Evolutionary conservation across 1,140 invertebrate genomes (phyloP).

Genomic region (Diplogasteroides magnus): DNA sequence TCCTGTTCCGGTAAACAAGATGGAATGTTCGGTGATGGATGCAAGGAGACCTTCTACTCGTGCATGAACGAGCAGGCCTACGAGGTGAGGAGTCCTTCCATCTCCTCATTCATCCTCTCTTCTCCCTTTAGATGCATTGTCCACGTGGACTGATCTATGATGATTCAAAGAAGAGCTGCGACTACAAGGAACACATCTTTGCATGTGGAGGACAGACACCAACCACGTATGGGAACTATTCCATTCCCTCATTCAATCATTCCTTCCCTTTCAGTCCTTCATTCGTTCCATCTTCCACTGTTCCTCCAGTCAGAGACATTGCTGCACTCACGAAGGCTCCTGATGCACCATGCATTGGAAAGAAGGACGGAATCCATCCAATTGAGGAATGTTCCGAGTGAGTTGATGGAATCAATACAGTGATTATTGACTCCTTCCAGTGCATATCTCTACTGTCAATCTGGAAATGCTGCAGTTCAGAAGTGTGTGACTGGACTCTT

Average conservation of each 20-base stretch:
- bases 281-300: not conserved
- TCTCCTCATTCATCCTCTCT: not conserved
- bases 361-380: slow-evolving; percentile 13
- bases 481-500: slow-evolving; percentile 11
- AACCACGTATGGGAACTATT: not conserved
- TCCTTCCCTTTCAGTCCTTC: not conserved
- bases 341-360: slow-evolving; percentile 1
- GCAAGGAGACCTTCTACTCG: not conserved
- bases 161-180: not conserved
- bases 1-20: too few relatives aligned
- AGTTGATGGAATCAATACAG: not conserved
- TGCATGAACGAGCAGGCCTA: not conserved
- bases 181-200: slow-evolving; percentile 13
- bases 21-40: not conserved
- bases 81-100: not conserved
- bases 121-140: slow-evolving; percentile 2
- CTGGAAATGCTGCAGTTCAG: not conserved
- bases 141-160: slow-evolving; percentile 6
- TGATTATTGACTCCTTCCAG: not conserved
- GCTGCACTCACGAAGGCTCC: not conserved
- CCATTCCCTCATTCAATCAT: not conserved
- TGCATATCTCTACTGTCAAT: not conserved
- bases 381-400: slow-evolving; percentile 1
- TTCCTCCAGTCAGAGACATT: not conserved
- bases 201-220: slow-evolving; percentile 5